Conservation (phyloP, 2,797 vertebrate species). For the Halcyon leucocephala region DNA sequence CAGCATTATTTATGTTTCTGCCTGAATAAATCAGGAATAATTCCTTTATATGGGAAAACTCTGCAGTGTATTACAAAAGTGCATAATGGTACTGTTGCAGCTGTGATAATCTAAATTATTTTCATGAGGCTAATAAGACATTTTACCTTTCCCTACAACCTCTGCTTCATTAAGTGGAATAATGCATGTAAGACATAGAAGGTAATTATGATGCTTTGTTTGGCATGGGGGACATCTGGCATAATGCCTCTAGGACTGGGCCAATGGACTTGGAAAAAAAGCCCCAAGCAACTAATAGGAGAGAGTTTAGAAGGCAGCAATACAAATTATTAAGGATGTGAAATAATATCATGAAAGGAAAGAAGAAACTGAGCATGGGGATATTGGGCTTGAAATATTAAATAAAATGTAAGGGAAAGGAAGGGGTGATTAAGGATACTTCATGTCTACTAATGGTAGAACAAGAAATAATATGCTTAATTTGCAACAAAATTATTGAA, state of each 20-base stretch:
- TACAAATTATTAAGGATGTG: background rate
- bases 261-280: background rate
- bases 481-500: background rate
- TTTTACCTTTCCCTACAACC: slow-evolving; percentile 18
- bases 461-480: background rate
- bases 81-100: slow-evolving; percentile 16
- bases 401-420: background rate
- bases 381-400: background rate
- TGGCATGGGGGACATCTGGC: slow-evolving; percentile 22
- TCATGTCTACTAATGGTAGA: background rate
- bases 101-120: slow-evolving; percentile 38
- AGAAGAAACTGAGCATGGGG: background rate
- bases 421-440: background rate
- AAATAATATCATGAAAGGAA: background rate
- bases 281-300: background rate
- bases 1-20: background rate
- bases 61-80: background rate
- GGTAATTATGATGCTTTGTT: slow-evolving; percentile 43
- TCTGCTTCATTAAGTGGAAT: slow-evolving; percentile 24
- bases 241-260: background rate
- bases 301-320: background rate
- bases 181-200: slow-evolving; percentile 45
- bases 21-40: slow-evolving; percentile 15
- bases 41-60: slow-evolving; percentile 13
- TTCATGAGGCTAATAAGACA: slow-evolving; percentile 41